Evolutionary conservation across 1,140 invertebrate species (phyloP).

Genomic region (Globodera ellingtonae): DNA sequence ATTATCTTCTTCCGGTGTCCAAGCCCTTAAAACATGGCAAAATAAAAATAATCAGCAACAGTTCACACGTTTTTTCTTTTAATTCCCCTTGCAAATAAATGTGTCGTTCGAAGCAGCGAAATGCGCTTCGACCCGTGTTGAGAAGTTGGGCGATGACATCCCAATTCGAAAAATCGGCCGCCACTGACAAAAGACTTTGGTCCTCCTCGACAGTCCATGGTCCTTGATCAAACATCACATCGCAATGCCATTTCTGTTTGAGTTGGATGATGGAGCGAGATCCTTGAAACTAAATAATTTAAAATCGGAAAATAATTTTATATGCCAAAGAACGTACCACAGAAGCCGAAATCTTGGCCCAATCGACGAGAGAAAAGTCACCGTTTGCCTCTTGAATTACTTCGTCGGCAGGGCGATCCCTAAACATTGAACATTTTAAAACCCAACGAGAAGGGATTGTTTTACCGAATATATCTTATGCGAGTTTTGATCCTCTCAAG

Average conservation of each 20-base stretch:
- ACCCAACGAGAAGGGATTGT: too few species aligned
- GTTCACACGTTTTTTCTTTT: slow-evolving; percentile 23
- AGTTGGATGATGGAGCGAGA: slow-evolving; percentile 39
- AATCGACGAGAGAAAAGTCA: slow-evolving; percentile 36
- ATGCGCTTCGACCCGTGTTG: slow-evolving; percentile 32
- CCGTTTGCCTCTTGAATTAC: slow-evolving; percentile 19
- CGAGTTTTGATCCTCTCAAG: slow-evolving; percentile 37
- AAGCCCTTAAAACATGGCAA: slow-evolving; percentile 28
- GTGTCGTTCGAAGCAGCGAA: slow-evolving; percentile 44
- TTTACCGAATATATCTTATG: slow-evolving; percentile 30
- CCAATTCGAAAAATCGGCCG: slow-evolving; percentile 42
- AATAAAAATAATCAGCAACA: slow-evolving; percentile 20
- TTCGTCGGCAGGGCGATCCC: slow-evolving; percentile 6
- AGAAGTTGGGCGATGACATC: slow-evolving; percentile 36
- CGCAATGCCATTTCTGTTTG: slow-evolving; percentile 46
- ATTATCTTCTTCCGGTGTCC: slow-evolving; percentile 45
- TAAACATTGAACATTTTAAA: slow-evolving; percentile 13
- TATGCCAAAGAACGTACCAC: slow-evolving; percentile 29
- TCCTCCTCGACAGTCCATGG: slow-evolving; percentile 45
- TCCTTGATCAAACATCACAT: slow-evolving; percentile 21
- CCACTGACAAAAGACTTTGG: slow-evolving; percentile 13
- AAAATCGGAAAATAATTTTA: background rate
- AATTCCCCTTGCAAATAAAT: slow-evolving; percentile 20
- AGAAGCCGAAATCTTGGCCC: slow-evolving; percentile 41
- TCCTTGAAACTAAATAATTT: slow-evolving; percentile 37